Evolutionary conservation across 2,888 invertebrate genomes (phyloP), one percentile per base, ranked within the genome.

Genomic region (Tachystola acroxantha): DNA sequence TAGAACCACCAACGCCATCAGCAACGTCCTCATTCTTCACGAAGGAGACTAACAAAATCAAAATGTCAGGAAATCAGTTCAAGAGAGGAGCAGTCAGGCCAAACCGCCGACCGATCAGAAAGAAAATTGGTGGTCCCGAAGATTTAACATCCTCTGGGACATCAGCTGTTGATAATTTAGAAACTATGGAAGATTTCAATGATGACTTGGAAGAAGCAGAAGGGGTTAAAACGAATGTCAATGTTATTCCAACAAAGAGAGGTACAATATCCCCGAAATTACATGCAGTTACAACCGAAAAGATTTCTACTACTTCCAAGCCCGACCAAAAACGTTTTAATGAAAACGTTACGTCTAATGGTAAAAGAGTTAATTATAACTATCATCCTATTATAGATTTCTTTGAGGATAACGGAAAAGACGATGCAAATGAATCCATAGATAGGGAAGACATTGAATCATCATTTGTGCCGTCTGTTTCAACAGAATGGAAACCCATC

Each of bases 361-460:
- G 69, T 10, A 88, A 90, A 57, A 88, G 91, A 56, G 89, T 94
- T 27, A 94, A 94, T 75, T 94, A 94, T 62, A 93, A 91, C 62
- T 94, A 94, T 56, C 94, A 94, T 71, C 94, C 94, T 1, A 94
- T 94, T 32, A 93, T 94, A 48, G 94, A 94, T 59, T 94, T 93
- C 64, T 94, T 94, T 64, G 91, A 89, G 46, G 84, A 81, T 33
- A 68, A 64, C 19, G 74, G 64, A 24, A 73, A 69, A 48, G 71
- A 71, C 24, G 51, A 46, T n/a, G n/a, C n/a, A 31, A 67, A 73
- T 30, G 66, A 66, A 25, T 72, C 76, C 9, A 79, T 81, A 45
- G 86, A 86, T 37, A 69, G 85, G 57, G 84, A 80, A 52, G 86
- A 85, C 36, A 64, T 46, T 41, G 65, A 57, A 25, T 38, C 66